Base-by-base conservation (phyloP, 2,113 vertebrate species). In the Aegithalos caudatus region DNA sequence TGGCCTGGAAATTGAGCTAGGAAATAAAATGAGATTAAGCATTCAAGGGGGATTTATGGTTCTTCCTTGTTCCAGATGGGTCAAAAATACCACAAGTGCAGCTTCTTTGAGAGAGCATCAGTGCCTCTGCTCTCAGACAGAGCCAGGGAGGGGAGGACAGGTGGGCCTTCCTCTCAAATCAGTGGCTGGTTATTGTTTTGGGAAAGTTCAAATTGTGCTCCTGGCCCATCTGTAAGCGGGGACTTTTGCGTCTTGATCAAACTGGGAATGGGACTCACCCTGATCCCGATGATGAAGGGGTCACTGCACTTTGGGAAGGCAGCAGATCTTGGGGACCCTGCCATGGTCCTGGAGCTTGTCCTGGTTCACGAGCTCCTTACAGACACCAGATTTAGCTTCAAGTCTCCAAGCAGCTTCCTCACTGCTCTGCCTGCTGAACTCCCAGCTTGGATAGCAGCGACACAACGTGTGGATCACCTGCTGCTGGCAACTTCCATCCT, bases 1-100 rank as follows among this genome's bases (percentile, higher is more conserved):
- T 96, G 94, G 88, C 92, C 88, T 93, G 90, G 88, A 95, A 96
- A 96, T 48, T 0, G 40, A 86, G 85, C 79, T 86, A 80, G 93
- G 88, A 94, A 95, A 94, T 86, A 78, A 74, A 94, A 96, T 64
- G 72, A 94, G 92, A 95, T 96, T 97, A 95, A 91, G 72, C 82
- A 94, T 90, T 79, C 40, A 19, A 90, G 76, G 44, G 88, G 92
- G 82, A 97, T 97, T 96, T 96, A 94, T 2, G 31, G 90, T 57
- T 78, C 88, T 79, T 92, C 86, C 88, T 84, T 93, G 60, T 84
- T 93, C 80, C 94, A 96, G 76, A 82, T 95, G 96, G 96, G 94
- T 94, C 92, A 94, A 84, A 96, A 92, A 72, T 60, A 81, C 44
- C 81, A 71, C 73, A 76, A 94, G 57, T 88, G 58, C 79, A 83